These are phyloP conservation scores for Myotis brandtii DNA, from an alignment of 2,113 vertebrate genomes.

Conservation along the genomic window DNA sequence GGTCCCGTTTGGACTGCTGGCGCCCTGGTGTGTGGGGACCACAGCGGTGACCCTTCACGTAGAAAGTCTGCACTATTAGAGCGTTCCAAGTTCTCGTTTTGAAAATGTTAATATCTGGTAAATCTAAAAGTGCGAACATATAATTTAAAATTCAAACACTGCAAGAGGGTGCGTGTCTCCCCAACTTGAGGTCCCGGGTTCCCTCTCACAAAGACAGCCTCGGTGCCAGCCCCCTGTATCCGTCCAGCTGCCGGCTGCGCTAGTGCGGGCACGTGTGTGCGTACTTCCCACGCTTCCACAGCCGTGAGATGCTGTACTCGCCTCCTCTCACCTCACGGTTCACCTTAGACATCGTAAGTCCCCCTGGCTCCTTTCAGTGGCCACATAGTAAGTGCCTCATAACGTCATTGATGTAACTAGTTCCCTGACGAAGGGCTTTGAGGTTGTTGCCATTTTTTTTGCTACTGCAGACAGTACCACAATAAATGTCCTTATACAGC, in stretches of 20 bases:
- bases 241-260: background rate
- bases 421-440: background rate
- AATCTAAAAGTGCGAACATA: background rate
- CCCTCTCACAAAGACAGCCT: background rate
- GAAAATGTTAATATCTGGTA: background rate
- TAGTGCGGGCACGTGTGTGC: rapidly evolving
- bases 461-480: background rate
- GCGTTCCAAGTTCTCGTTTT: background rate
- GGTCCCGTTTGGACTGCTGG: background rate
- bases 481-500: conserved; percentile 31
- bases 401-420: background rate
- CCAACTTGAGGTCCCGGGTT: background rate
- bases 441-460: background rate
- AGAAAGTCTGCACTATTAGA: background rate
- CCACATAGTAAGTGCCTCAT: background rate
- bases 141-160: background rate
- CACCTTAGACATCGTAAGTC: background rate
- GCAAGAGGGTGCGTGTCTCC: background rate
- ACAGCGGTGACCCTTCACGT: background rate
- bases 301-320: background rate
- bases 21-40: background rate
- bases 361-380: background rate
- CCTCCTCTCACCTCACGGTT: background rate
- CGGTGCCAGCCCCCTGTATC: background rate
- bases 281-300: background rate